Base-by-base conservation (phyloP, 2,888 invertebrate genomes). In the Synergus itoensis region DNA sequence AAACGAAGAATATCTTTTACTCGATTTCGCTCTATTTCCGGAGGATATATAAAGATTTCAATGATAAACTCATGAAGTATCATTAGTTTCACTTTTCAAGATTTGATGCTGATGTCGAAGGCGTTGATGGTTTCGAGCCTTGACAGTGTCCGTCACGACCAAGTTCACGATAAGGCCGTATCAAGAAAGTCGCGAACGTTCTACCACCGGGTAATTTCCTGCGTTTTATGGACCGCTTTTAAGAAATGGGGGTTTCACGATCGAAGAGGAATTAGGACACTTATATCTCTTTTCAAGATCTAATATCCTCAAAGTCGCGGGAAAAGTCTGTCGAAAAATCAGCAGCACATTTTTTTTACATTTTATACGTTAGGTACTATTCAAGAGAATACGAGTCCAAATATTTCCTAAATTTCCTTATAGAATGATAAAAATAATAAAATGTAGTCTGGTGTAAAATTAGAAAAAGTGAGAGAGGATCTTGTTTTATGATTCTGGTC, bases 121-220 rank as follows among this genome's bases (percentile, higher is more conserved):
- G n/a, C 45, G 18, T 28, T 73, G 48, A 48, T 73, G 48, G 73
- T 73, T 45, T 73, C 53, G 60, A 76, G 65, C 77, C 73, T 78
- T 79, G 76, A 78, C 80, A 28, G 76, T 65, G 79, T 81, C 80
- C 79, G 81, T 82, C 82, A 82, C 14, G 77, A 77, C 73, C 53
- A 69, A 67, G 76, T 43, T 77, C 78, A 28, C 28, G 84, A 84
- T 84, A 84, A 84, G 81, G 76, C 78, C 79, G 76, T 81, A 82
- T 82, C 83, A 48, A 65, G 77, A 78, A 45, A 11, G 65, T 69
- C 76, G 53, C 76, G 78, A 81, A 77, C 82, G 82, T 84, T 77
- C 69, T 76, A 67, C 53, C 80, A 76, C 88, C 85, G 85, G 88
- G 91, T 91, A 91, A 91, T 91, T 91, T 91, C 91, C 91, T 89